Percentiles rank a stretch among this genome's conserved stretches.
phyloP scores from a whole-genome alignment of 2,113 vertebrate genomes.

The Tautogolabrus adspersus region DNA sequence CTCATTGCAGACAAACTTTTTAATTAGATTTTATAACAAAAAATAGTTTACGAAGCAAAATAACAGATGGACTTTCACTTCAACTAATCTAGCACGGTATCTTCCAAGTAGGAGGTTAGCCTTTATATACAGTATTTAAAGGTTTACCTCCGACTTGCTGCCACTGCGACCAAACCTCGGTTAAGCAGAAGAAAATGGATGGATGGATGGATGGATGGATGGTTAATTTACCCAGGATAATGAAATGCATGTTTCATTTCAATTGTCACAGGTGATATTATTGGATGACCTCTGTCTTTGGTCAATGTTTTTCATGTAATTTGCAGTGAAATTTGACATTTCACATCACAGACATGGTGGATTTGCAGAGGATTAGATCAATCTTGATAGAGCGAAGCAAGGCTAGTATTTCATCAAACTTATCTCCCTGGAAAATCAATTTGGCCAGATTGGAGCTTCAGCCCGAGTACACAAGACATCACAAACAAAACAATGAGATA shows the following conservation, averaged over 20 bases:
- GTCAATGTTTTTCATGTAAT: neutral
- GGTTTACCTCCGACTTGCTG: no score
- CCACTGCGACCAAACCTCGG: no score
- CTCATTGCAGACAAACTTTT: neutral
- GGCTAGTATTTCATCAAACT: constrained; percentile 1
- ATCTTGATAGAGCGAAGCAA: neutral
- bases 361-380: constrained; percentile 6
- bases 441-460: neutral
- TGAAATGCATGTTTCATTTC: neutral
- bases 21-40: no score
- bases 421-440: constrained; percentile 2
- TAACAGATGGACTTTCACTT: no score
- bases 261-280: neutral
- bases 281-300: neutral
- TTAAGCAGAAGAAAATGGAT: no score
- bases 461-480: neutral
- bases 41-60: no score
- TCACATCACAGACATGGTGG: neutral
- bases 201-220: no score
- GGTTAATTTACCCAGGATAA: no score
- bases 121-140: no score
- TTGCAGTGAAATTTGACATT: neutral
- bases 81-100: no score
- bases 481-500: constrained; percentile 14
- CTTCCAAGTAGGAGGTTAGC: no score